Evolutionary conservation across 2,797 vertebrate genomes (phyloP), one percentile per base, ranked within the genome.

Genomic region (Anguilla anguilla): DNA sequence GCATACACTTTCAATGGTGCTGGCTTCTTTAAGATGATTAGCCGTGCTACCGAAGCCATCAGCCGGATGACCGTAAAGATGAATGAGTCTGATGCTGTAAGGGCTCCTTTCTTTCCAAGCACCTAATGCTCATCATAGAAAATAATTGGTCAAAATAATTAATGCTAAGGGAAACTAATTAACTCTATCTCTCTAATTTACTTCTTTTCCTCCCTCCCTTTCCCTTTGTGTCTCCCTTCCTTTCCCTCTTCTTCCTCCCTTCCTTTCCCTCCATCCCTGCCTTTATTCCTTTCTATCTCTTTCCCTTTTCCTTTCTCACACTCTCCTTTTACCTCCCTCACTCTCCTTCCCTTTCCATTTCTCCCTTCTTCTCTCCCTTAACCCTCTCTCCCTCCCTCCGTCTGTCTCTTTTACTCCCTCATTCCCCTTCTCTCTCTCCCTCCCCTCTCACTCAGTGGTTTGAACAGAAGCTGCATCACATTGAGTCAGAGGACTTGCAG

Each of bases 61-160:
- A 99, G 97, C 93, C 99, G 99, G 96, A 99, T 99, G 99, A 99
- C 99, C 93, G 99, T 99, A 91, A 99, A 99, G 96, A 99, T 99
- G 98, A 99, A 99, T 0, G 99, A 99, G 88, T 98, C 98, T 0
- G 98, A 99, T 81, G 95, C 97, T 85, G 99, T 99, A 93, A 98
- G 98, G 96, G 39, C 6, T 87, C 43, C 10, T 35, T 2, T 57
- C 57, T 53, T 43, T 17, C 39, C 15, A 13, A 85, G 6, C 51
- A 39, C 13, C 35, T 10, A 13, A 83, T 19, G 6, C 35, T 13
- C 57, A 13, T 19, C 17, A 59, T 2, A 15, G 57, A 59, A 59
- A 59, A 19, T 59, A 59, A 19, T 55, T 2, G 57, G 17, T 59
- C 17, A 3, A 2, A 15, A 59, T 13, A 59, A 22, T 59, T 13